phyloP scores from a whole-genome alignment of 2,888 invertebrate genomes.

The Drosophila eohydei region DNA sequence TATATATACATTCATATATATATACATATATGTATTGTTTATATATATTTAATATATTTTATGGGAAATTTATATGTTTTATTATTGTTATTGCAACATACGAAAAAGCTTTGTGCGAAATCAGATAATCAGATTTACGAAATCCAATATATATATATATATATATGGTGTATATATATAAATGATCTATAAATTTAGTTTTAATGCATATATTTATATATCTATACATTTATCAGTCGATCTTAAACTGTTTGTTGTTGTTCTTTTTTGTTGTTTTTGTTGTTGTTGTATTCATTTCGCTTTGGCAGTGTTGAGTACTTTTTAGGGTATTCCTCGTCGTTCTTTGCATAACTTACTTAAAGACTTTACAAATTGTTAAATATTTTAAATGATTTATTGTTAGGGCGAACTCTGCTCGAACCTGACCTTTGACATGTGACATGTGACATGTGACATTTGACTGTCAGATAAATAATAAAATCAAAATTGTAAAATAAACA shows the following conservation, averaged over 20 bases:
- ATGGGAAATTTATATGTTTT: slow-evolving; percentile 32
- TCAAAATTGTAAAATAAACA: slow-evolving; percentile 1
- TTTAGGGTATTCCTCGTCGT: slow-evolving; percentile 14
- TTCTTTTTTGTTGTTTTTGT: slow-evolving; percentile 14
- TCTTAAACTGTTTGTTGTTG: slow-evolving; percentile 48
- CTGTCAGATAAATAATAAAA: slow-evolving; percentile 12
- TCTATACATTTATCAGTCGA: slow-evolving; percentile 65
- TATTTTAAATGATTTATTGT: slow-evolving; percentile 29
- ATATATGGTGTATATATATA: slow-evolving; percentile 6
- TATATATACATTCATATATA: slow-evolving; percentile 4
- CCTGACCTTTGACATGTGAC: slow-evolving; percentile 7
- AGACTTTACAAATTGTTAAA: slow-evolving; percentile 24
- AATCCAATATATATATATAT: slow-evolving; percentile 14
- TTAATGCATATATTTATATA: slow-evolving; percentile 16
- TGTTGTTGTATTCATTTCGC: slow-evolving; percentile 56
- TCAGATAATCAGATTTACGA: slow-evolving; percentile 22
- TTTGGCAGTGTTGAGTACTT: slow-evolving; percentile 82
- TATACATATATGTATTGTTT: slow-evolving; percentile 15
- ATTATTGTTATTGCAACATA: slow-evolving; percentile 44
- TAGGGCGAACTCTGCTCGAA: slow-evolving; percentile 33
- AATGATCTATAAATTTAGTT: slow-evolving; percentile 2
- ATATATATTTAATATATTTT: slow-evolving; percentile 26
- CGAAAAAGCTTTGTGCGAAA: slow-evolving; percentile 50
- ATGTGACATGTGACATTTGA: slow-evolving; percentile 10
- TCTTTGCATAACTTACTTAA: slow-evolving; percentile 10